Base-by-base conservation (phyloP, 2,797 vertebrate species). In the Oryzias sinensis region DNA sequence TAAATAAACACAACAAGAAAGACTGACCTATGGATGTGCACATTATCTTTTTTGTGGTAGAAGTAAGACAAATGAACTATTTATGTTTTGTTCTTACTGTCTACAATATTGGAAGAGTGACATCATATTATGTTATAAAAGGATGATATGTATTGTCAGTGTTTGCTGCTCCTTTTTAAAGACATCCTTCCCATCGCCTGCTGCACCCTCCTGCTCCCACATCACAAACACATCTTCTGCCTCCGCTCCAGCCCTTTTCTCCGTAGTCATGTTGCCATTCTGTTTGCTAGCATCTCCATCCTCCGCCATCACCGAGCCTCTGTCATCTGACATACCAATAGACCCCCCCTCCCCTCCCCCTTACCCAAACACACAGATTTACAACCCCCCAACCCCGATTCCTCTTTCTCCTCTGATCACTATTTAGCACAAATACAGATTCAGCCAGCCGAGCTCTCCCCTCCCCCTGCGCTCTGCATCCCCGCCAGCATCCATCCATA, bases 271-370 rank as follows among this genome's bases (percentile, higher is more conserved):
- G 55, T 68, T 80, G 56, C 78, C 43, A 54, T 64, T 68, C 65
- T 59, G 54, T 81, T 41, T 60, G 72, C 69, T 72, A 70, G 71
- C 73, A 79, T 72, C 49, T 57, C 54, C 57, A 69, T 20, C 53
- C 53, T 46, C 66, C 53, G 14, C 61, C 65, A 60, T 82, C 79
- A 63, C 58, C 60, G 4, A 75, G 67, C 72, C 69, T 68, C 68
- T 56, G 72, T 70, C 65, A 50, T 56, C 74, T 81, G 77, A 87
- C 86, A 90, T 88, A 89, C 88, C 87, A 75, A 87, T 62, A 55
- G 74, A 76, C 53, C 49, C 54, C 54, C 52, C 63, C 71, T 57
- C 52, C 66, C 48, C 43, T 46, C 65, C 56, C 5, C 33, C 45
- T 14, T 14, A 14, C 24, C 33, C 40, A 57, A 17, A 65, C 46